Evolutionary conservation across 2,113 vertebrate species (phyloP).

Genomic region (Aptenodytes patagonicus): DNA sequence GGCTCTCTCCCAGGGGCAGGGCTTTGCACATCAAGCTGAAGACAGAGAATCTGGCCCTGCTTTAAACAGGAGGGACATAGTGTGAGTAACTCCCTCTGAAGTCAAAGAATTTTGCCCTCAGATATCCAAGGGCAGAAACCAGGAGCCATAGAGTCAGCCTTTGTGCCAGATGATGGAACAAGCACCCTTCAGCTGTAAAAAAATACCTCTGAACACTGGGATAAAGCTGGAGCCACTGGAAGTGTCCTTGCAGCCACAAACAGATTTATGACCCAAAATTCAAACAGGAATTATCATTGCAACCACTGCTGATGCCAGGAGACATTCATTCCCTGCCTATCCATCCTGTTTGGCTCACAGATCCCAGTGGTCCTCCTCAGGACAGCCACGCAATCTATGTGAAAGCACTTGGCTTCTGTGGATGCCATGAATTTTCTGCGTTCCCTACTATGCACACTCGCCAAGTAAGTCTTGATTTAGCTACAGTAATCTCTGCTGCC

Average conservation of each 20-base stretch:
- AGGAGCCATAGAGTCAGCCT: not conserved
- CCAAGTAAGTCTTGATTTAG: constrained; percentile 22
- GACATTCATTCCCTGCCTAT: not conserved
- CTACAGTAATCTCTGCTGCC: not conserved
- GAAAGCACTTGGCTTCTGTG: not conserved
- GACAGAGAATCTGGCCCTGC: not conserved
- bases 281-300: not conserved
- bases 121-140: constrained; percentile 6
- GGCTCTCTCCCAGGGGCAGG: not conserved
- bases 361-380: not conserved
- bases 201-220: not conserved
- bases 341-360: not conserved
- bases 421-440: not conserved
- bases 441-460: not conserved
- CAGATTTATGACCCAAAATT: constrained; percentile 11
- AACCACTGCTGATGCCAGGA: not conserved
- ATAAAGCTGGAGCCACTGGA: constrained; percentile 27
- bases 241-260: not conserved
- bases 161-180: constrained; percentile 9
- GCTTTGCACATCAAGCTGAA: not conserved
- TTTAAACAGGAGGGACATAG: not conserved
- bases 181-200: not conserved
- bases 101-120: not conserved
- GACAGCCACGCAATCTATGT: not conserved
- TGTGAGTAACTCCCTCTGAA: not conserved